A percentile compares a stretch with the other conserved stretches of the same genome.
Conservation (phyloP, 2,113 vertebrate species). For the Egretta garzetta region DNA sequence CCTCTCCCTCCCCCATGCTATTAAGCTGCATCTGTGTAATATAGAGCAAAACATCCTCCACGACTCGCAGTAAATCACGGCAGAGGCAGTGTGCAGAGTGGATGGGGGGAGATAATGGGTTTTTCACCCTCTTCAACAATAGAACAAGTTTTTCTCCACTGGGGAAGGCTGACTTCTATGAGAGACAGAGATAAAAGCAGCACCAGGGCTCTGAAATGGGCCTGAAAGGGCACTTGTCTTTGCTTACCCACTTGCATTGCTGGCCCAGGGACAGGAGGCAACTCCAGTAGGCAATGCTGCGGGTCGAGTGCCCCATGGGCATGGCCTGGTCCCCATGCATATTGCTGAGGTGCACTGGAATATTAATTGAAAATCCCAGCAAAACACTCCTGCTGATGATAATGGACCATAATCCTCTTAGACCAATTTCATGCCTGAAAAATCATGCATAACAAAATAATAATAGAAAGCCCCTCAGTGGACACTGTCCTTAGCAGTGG, state of each 20-base stretch:
- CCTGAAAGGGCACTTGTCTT: neutral
- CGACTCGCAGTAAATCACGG: constrained; percentile 55
- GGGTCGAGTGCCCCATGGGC: neutral
- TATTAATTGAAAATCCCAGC: constrained; percentile 58
- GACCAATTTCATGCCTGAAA: constrained; percentile 71
- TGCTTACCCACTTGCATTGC: neutral
- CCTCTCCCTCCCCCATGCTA: constrained; percentile 67
- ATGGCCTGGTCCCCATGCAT: neutral
- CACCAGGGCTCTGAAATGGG: neutral
- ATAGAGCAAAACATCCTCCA: constrained; percentile 66
- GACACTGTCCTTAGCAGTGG: neutral
- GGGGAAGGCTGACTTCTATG: constrained; percentile 33
- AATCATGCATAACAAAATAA: constrained; percentile 36
- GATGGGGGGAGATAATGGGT: constrained; percentile 61
- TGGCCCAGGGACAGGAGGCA: neutral
- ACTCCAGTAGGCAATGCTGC: fast-evolving
- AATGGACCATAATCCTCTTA: constrained; percentile 67
- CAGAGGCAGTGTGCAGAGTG: constrained; percentile 55
- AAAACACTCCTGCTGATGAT: constrained; percentile 55
- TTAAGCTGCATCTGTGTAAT: constrained; percentile 70
- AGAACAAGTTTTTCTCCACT: constrained; percentile 57
- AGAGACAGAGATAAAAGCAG: constrained; percentile 47
- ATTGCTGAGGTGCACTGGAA: constrained; percentile 1
- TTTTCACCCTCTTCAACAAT: constrained; percentile 61
- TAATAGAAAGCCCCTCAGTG: neutral